Conservation (phyloP, 2,113 vertebrate species). For the Eulacestoma nigropectus region DNA sequence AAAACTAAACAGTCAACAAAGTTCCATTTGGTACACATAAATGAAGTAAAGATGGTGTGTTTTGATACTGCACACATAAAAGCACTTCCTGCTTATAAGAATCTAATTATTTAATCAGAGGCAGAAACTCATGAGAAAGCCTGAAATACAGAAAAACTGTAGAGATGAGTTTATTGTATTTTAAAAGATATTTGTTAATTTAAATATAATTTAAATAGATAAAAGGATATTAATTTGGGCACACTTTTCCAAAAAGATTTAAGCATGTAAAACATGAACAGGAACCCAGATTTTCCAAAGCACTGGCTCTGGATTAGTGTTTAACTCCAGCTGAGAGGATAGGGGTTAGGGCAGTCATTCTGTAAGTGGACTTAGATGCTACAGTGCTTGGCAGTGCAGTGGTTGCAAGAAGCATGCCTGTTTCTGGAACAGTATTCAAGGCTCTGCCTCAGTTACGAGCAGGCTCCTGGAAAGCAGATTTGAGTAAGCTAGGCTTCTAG, state of each 20-base stretch:
- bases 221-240: background rate
- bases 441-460: background rate
- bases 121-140: background rate
- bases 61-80: background rate
- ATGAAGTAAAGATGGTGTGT: background rate
- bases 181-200: background rate
- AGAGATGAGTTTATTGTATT: background rate
- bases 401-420: background rate
- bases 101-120: background rate
- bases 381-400: background rate
- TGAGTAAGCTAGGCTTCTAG: background rate
- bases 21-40: background rate
- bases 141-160: background rate
- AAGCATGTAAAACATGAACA: background rate
- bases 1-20: background rate
- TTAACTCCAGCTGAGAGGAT: background rate
- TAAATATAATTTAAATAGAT: background rate
- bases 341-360: background rate
- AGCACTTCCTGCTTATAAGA: background rate
- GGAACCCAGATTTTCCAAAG: background rate
- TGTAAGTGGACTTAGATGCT: background rate
- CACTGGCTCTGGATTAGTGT: background rate
- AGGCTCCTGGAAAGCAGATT: background rate
- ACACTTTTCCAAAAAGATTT: background rate
- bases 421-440: background rate